Base-by-base conservation (phyloP, 1,140 invertebrate genomes). In the Myzus persicae region DNA sequence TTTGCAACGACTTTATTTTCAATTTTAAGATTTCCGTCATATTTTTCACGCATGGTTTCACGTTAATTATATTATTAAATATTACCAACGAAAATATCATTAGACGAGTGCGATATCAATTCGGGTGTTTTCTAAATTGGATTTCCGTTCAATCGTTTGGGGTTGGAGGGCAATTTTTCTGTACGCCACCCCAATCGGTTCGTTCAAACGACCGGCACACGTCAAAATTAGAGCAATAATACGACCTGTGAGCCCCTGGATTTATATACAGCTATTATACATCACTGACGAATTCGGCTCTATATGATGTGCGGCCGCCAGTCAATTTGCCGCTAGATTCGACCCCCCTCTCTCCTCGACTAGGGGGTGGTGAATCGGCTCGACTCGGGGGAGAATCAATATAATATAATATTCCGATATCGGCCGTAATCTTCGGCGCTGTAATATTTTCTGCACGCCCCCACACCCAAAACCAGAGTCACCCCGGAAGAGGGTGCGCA, bases 341-440 rank as follows among this genome's bases (percentile, higher is more conserved):
- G 44, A 3, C 11, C 44, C n/a, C 87, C n/a, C 87, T n/a, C 11
- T n/a, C n/a, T 46, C n/a, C 87, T n/a, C 44, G 3, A 5, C 44
- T 36, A 5, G 40, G 40, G 26, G 11, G 20, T 6, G 48, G 48
- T 22, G 48, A 22, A 22, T 51, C 48, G 48, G 4, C 20, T 22
- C 22, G 48, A 24, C 48, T 22, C 2, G 7, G 6, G 7, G 40
- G 26, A 85, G 22, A 51, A 48, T 90, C 88, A n/a, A 90, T 90
- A 90, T 90, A 31, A 90, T 90, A 90, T 90, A 38, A 76, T 76
- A 76, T 48, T 40, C 38, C 38, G 24, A 59, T 59, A 90, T 42
- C 24, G 51, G 38, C 31, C 24, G 38, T 90, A 67, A 90, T 90
- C 51, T 67, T 67, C 40, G 54, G 67, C 51, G 6, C 31, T 88